Evolutionary conservation across 1,140 invertebrate species (phyloP).

Genomic region (Drosophila sechellia): DNA sequence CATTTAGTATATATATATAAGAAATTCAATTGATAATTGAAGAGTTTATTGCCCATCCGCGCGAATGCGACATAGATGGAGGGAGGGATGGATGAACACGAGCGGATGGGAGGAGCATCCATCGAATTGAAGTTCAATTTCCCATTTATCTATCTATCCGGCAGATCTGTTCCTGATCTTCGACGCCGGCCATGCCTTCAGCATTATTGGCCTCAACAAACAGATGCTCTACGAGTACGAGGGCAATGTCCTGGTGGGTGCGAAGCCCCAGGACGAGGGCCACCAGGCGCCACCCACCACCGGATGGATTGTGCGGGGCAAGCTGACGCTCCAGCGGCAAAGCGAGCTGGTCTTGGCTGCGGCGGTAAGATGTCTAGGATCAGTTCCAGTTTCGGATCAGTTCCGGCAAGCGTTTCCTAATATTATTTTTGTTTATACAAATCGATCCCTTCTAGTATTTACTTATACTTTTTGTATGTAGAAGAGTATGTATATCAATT

Average conservation of each 20-base stretch:
- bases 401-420: constrained; percentile 10
- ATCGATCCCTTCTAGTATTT: neutral
- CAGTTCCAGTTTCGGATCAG: constrained; percentile 1
- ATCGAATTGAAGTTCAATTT: constrained; percentile 51
- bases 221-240: constrained; percentile 84
- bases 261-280: constrained; percentile 78
- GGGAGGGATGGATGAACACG: neutral
- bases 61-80: constrained; percentile 34
- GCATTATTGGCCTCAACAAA: constrained; percentile 79
- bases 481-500: constrained; percentile 16
- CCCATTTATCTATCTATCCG: constrained; percentile 26
- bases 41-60: constrained; percentile 69
- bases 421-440: constrained; percentile 48
- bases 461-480: constrained; percentile 1
- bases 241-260: constrained; percentile 78
- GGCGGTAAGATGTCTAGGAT: constrained; percentile 63
- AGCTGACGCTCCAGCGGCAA: constrained; percentile 77
- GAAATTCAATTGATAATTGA: constrained; percentile 75
- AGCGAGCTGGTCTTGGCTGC: constrained; percentile 72
- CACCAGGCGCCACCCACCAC: constrained; percentile 72
- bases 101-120: neutral
- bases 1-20: constrained; percentile 45
- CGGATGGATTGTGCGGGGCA: constrained; percentile 82
- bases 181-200: constrained; percentile 71
- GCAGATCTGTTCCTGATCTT: constrained; percentile 77